These are phyloP conservation scores for Oceanodroma leucorhoa DNA, from an alignment of 2,797 vertebrate genomes.

Conservation along the genomic window DNA sequence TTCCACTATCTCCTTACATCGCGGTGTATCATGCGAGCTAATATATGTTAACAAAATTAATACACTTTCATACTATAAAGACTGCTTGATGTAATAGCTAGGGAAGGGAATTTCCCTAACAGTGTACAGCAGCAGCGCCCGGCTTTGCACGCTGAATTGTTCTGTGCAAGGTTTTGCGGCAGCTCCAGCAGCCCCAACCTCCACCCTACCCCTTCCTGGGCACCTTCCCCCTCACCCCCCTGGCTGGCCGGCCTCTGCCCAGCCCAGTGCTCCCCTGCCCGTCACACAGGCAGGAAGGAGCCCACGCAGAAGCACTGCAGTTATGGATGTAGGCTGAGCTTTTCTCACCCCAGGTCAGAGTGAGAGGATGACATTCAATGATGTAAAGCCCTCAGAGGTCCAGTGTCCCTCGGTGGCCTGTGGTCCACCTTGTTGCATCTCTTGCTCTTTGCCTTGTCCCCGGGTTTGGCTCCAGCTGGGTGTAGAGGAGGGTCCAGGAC, in stretches of 20 bases:
- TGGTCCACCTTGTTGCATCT: background rate
- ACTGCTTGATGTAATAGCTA: background rate
- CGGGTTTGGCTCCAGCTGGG: background rate
- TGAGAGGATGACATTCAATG: background rate
- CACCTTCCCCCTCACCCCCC: background rate
- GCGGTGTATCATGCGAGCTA: background rate
- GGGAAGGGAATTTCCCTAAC: background rate
- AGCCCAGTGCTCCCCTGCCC: background rate
- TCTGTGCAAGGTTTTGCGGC: accelerated
- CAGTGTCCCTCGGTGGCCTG: background rate
- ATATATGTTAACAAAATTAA: background rate
- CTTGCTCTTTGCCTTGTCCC: background rate
- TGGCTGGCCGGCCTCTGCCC: background rate
- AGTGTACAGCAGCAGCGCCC: background rate
- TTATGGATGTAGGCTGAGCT: background rate
- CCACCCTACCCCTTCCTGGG: background rate
- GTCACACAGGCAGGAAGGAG: accelerated
- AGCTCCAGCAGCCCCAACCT: background rate
- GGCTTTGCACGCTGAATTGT: background rate
- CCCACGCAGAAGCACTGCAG: background rate
- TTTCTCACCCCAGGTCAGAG: background rate
- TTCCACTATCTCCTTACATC: background rate
- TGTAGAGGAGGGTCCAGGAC: background rate
- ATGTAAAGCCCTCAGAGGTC: background rate
- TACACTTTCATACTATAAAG: background rate